These are phyloP conservation scores for Eremophila alpestris DNA, from an alignment of 2,797 vertebrate genomes.

Conservation along the genomic window DNA sequence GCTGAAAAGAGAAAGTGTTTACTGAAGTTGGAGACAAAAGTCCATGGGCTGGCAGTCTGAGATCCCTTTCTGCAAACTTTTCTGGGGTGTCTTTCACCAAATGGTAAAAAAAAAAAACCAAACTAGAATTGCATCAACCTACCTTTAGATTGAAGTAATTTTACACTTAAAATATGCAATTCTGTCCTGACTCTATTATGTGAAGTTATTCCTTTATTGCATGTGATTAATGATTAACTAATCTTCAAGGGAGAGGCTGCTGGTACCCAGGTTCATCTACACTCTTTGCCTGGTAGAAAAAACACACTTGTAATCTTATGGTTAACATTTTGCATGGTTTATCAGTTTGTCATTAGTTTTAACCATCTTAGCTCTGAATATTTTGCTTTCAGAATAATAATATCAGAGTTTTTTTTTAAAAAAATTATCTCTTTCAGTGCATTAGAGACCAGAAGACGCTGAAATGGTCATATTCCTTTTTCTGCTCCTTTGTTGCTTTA, in stretches of 20 bases:
- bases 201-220: background rate
- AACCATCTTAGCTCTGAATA: background rate
- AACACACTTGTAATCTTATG: background rate
- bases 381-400: background rate
- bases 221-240: background rate
- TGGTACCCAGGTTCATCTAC: background rate
- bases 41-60: background rate
- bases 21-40: conserved; percentile 66
- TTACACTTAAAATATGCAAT: background rate
- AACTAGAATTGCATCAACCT: background rate
- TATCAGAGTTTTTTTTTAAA: background rate
- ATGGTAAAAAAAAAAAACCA: background rate
- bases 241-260: background rate
- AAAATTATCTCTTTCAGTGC: background rate
- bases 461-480: background rate
- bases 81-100: conserved; percentile 22
- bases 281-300: background rate
- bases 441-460: background rate
- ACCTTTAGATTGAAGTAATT: background rate
- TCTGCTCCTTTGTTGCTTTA: background rate
- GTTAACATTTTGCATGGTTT: background rate
- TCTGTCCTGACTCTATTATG: background rate
- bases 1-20: conserved; percentile 67
- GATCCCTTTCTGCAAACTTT: conserved; percentile 43
- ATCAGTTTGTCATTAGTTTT: background rate